Evolutionary conservation across 2,888 invertebrate genomes (phyloP).

Genomic region (Stratiomys singularior): DNA sequence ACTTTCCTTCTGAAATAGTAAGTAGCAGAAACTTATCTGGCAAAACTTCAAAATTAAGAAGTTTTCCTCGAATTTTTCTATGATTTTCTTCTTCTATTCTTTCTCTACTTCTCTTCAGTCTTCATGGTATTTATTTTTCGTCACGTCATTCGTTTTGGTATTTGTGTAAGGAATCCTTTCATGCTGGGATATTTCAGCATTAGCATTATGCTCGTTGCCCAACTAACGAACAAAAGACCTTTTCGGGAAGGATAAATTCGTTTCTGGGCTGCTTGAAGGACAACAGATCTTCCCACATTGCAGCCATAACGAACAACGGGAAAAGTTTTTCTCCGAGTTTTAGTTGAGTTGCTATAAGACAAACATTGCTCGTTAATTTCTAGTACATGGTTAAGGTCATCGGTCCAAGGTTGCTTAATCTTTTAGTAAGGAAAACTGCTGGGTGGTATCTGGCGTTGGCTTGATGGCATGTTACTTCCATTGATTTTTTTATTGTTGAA

Average conservation of each 20-base stretch:
- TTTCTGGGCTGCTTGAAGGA: too few relatives aligned
- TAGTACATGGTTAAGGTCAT: constrained; percentile 5
- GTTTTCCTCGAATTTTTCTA: background rate
- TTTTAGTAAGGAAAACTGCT: too few relatives aligned
- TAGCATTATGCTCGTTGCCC: constrained; percentile 12
- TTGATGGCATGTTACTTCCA: too few relatives aligned
- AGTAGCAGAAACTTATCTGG: constrained; percentile 3
- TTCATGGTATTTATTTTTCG: background rate
- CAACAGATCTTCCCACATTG: constrained; percentile 11
- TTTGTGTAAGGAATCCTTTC: background rate
- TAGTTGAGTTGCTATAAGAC: constrained; percentile 31
- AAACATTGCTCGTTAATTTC: constrained; percentile 25
- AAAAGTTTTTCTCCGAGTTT: constrained; percentile 22
- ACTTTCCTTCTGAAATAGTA: background rate
- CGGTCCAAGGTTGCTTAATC: constrained; percentile 2
- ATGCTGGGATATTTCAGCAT: background rate
- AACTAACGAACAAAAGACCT: constrained; percentile 27
- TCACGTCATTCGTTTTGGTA: background rate
- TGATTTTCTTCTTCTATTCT: too few relatives aligned
- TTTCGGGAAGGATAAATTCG: background rate
- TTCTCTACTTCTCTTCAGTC: background rate
- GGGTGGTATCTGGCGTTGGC: too few relatives aligned
- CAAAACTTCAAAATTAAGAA: constrained; percentile 20
- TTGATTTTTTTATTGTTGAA: too few relatives aligned
- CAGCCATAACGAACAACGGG: background rate